Evolutionary conservation across 1,140 invertebrate genomes (phyloP).

Genomic region (Bombyx mandarina): DNA sequence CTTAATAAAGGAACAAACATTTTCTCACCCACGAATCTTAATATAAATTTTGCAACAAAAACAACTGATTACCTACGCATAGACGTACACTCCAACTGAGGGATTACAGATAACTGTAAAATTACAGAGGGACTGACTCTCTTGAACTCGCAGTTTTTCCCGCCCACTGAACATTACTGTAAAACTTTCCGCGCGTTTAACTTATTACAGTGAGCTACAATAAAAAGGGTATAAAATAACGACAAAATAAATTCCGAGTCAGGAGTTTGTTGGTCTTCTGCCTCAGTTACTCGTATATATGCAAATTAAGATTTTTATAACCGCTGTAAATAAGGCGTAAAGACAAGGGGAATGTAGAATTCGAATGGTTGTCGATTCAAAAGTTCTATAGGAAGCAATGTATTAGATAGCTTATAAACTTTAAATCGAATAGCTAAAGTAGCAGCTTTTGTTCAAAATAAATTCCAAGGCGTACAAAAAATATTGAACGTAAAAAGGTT

Average conservation of each 20-base stretch:
- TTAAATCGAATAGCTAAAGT: no score
- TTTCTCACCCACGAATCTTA: no score
- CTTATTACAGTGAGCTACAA: slow-evolving; percentile 12
- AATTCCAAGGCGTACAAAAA: no score
- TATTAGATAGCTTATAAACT: no score
- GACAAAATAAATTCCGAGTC: slow-evolving; percentile 14
- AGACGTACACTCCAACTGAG: slow-evolving; percentile 7
- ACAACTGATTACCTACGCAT: background rate
- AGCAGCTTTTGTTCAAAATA: no score
- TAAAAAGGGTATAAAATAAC: slow-evolving; percentile 21
- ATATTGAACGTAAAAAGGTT: no score
- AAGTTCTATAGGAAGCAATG: no score
- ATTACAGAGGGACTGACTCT: background rate
- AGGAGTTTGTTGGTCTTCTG: slow-evolving; percentile 5
- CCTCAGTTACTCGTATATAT: slow-evolving; percentile 10
- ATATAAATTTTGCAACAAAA: no score
- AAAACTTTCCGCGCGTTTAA: slow-evolving; percentile 15
- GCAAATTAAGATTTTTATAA: slow-evolving; percentile 19
- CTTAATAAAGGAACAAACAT: no score
- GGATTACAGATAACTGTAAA: slow-evolving; percentile 9
- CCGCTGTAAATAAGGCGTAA: slow-evolving; percentile 10
- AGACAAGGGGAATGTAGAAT: slow-evolving; percentile 3
- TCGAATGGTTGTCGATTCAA: no score
- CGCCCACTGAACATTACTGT: slow-evolving; percentile 12
- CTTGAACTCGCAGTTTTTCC: slow-evolving; percentile 16